Evolutionary conservation across 2,888 invertebrate genomes (phyloP), one percentile per base, ranked within the genome.

Genomic region (Argynnis bischoffii): DNA sequence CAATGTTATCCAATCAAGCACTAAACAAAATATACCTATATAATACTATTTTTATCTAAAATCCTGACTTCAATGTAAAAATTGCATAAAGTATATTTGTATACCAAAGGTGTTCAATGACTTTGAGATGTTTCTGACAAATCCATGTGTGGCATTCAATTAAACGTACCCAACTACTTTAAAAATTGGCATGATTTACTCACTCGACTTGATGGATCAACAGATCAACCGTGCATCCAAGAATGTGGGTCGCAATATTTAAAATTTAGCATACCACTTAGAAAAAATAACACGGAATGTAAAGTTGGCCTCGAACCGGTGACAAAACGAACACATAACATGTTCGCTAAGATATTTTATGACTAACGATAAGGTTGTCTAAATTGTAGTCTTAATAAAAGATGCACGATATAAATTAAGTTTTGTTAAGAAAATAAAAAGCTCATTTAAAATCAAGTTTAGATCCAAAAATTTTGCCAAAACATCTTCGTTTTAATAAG

Each of bases 271-370:
- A 47, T 64, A 67, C 26, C 71, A 55, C 64, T 67, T 57, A 48
- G 69, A 54, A 65, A 64, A 72, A 76, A 76, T 75, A 74, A 72
- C 69, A 41, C 61, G 71, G 72, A 71, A 74, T 72, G 72, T 67
- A 51, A 69, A 69, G 69, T 69, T 68, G 68, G 69, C 71, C 68
- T 41, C 64, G 64, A 51, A 57, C 50, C 61, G 47, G 54, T 66
- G 73, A 70, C 73, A 69, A 70, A 72, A 73, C 63, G 69, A 74
- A 74, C 74, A 74, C 70, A 69, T 72, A 70, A 72, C 70, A 56
- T 72, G 73, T 74, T 75, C 69, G 69, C 68, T 67, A 70, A 71
- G 74, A 74, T 74, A 73, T 76, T 75, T 77, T 69, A 71, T 69
- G 72, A 69, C 60, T 47, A 55, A 61, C 64, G 67, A 56, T 71